These are phyloP conservation scores for Hoplodrina ambigua DNA, from an alignment of 2,888 invertebrate genomes.

Conservation along the genomic window DNA sequence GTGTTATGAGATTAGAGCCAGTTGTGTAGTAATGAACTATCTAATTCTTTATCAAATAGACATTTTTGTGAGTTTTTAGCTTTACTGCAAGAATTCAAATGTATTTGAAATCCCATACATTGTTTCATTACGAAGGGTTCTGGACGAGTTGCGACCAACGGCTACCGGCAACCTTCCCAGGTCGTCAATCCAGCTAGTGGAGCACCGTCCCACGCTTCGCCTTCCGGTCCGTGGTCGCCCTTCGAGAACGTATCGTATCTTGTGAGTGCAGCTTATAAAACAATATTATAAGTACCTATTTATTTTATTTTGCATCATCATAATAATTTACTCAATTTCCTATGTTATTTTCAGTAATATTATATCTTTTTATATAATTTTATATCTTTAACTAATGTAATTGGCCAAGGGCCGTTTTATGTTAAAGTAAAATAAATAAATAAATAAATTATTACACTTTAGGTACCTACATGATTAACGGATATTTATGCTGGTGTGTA, in stretches of 20 bases:
- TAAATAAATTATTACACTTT: too few relatives aligned
- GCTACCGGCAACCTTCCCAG: conserved; percentile 51
- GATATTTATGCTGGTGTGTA: background rate
- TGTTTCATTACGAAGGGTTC: conserved; percentile 21
- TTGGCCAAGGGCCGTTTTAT: too few relatives aligned
- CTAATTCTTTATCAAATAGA: background rate
- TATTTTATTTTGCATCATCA: conserved; percentile 3
- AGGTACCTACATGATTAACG: background rate
- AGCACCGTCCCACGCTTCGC: conserved; percentile 48
- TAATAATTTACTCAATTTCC: too few relatives aligned
- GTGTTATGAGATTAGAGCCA: conserved; percentile 30
- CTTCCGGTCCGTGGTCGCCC: conserved; percentile 54
- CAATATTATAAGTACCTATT: conserved; percentile 7
- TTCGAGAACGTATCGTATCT: conserved; percentile 45
- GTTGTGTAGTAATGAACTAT: conserved; percentile 15
- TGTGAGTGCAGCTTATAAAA: conserved; percentile 12
- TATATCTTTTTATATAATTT: too few relatives aligned
- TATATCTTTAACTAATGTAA: too few relatives aligned
- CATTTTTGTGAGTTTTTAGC: background rate
- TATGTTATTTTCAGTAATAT: too few relatives aligned
- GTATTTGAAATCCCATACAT: background rate
- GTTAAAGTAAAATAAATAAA: too few relatives aligned
- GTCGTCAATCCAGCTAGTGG: conserved; percentile 42
- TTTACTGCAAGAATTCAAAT: background rate
- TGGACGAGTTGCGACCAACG: conserved; percentile 29